A percentile compares a stretch with the other conserved stretches of the same genome.
These are phyloP conservation scores for Chaunax sp. DNA, from an alignment of 2,797 vertebrate genomes.

Conservation along the genomic window DNA sequence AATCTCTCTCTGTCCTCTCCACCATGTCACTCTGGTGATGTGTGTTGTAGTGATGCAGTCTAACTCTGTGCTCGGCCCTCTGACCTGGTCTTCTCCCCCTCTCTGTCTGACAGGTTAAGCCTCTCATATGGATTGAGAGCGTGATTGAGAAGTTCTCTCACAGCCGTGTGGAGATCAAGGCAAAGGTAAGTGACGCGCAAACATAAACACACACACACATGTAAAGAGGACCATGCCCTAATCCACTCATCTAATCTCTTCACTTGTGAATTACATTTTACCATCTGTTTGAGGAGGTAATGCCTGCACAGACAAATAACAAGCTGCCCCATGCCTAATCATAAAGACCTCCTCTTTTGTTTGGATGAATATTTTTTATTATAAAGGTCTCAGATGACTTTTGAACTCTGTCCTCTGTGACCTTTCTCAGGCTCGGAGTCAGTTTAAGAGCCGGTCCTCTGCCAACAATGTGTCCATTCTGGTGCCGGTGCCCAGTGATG, in stretches of 20 bases:
- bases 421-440: constrained; percentile 82
- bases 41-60: constrained; percentile 40
- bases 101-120: constrained; percentile 82
- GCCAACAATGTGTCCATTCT: constrained; percentile 88
- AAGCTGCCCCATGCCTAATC: constrained; percentile 33
- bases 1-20: constrained; percentile 17
- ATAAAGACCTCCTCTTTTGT: neutral
- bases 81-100: constrained; percentile 63
- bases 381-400: constrained; percentile 15
- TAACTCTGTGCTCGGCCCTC: constrained; percentile 20
- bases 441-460: constrained; percentile 87
- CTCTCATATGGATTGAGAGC: constrained; percentile 89
- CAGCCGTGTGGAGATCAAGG: constrained; percentile 89
- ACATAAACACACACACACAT: constrained; percentile 33
- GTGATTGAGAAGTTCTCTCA: constrained; percentile 88
- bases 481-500: constrained; percentile 87
- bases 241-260: constrained; percentile 16
- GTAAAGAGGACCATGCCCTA: neutral
- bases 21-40: constrained; percentile 33
- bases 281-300: constrained; percentile 48
- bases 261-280: constrained; percentile 1
- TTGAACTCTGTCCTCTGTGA: constrained; percentile 47
- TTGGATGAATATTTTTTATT: neutral
- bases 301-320: constrained; percentile 23
- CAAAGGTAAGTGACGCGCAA: constrained; percentile 80